A percentile compares a stretch with the other conserved stretches of the same genome.
phyloP scores from a whole-genome alignment of 1,140 invertebrate genomes.

The Harpegnathos saltator region DNA sequence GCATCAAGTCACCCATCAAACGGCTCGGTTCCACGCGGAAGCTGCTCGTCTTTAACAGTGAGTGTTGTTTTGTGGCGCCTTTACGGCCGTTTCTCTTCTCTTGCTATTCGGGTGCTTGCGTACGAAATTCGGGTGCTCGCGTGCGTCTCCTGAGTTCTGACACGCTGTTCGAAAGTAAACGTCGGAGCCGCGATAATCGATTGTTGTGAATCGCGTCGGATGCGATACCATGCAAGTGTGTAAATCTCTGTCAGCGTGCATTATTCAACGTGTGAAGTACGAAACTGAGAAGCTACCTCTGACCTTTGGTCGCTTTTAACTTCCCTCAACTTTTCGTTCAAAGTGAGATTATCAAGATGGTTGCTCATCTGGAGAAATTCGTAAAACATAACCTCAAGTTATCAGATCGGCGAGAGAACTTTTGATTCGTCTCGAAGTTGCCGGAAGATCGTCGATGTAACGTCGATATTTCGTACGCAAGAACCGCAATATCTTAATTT shows the following conservation, averaged over 20 bases:
- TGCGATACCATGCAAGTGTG: no score
- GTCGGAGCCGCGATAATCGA: slow-evolving; percentile 43
- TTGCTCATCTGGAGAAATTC: no score
- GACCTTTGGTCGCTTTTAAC: neutral
- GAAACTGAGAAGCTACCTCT: neutral
- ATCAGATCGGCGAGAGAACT: no score
- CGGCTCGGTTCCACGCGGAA: slow-evolving; percentile 92
- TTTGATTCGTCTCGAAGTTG: neutral
- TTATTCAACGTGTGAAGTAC: no score
- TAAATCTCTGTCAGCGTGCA: no score
- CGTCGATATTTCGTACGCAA: neutral
- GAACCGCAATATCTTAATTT: neutral
- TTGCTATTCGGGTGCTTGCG: neutral
- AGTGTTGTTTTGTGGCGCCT: slow-evolving; percentile 84
- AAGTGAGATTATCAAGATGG: no score
- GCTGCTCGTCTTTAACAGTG: slow-evolving; percentile 91
- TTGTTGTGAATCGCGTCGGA: neutral
- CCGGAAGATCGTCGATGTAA: neutral
- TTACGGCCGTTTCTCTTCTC: no score
- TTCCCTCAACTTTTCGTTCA: neutral
- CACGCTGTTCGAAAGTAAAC: no score
- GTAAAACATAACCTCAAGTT: no score
- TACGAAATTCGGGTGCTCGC: neutral
- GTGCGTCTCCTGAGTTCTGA: neutral
- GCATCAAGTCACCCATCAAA: slow-evolving; percentile 91